Evolutionary conservation across 2,888 invertebrate species (phyloP), one percentile per base, ranked within the genome.

Genomic region (Chromoteleia sp.): DNA sequence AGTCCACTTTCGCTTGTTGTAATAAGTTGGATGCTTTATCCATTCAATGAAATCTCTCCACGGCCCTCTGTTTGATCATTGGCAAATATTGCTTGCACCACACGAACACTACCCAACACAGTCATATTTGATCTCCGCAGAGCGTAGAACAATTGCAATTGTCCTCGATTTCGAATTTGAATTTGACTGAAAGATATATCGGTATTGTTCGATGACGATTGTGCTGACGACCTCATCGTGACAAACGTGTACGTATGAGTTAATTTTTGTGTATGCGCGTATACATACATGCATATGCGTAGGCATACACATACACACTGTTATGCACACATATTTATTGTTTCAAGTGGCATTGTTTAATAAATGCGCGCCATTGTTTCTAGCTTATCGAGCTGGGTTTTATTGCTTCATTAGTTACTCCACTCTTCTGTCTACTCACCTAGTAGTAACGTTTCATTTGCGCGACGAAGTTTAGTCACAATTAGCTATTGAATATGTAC

Each of bases 261-360:
- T n/a, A n/a, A n/a, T n/a, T n/a, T n/a, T n/a, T 84, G 84, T 75
- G 63, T 73, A 63, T 82, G 67, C 84, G 85, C 67, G 15, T 29
- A 7, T 6, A 21, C 6, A 10, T 19, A 3, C 4, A 25, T 12
- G 14, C n/a, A n/a, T n/a, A n/a, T n/a, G n/a, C n/a, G n/a, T n/a
- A n/a, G n/a, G n/a, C n/a, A n/a, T n/a, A n/a, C n/a, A n/a, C n/a
- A n/a, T n/a, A n/a, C n/a, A n/a, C n/a, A n/a, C n/a, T n/a, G n/a
- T n/a, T n/a, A n/a, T 15, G 6, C 52, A 30, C 52, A 30, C 30
- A 14, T 8, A 30, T 21, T 56, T 86, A 88, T 88, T 88, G 89
- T 88, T 87, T 86, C 86, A 84, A 89, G 86, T 87, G 85, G 86
- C 85, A 88, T 88, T 88, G 88, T 89, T 87, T 86, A 88, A 87